Base-by-base conservation (phyloP, 2,797 vertebrate species). In the Spinibarbus caldwelli region DNA sequence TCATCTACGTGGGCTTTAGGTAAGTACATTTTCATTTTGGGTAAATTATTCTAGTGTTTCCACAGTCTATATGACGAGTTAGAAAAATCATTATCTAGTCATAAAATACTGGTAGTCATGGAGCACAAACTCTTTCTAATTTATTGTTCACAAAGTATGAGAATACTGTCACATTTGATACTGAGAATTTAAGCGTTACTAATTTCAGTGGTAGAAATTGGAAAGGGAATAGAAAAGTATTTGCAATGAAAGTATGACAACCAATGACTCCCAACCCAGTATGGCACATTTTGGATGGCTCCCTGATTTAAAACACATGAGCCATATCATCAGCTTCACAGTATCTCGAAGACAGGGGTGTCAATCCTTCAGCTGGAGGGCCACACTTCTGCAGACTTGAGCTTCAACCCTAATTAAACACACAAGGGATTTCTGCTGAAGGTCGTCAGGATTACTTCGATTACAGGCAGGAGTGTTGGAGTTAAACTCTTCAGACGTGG, bases 301-400 rank as follows among this genome's bases (percentile, higher is more conserved):
- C 29, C 72, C 19, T 76, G 72, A 54, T 76, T 54, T 76, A 76
- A 76, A 76, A 36, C 72, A 23, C 72, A 52, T 34, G 45, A 34
- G 34, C 45, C 29, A 75, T 52, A 52, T 34, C 47, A 34, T 75
- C 72, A 34, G 29, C 72, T 52, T 75, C 45, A 52, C 0, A 21
- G 9, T 3, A 3, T 12, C 19, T 19, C 0, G 1, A 12, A 52
- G 19, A 52, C 29, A 21, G 47, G 2, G 72, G 10, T 75, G 72
- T 52, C 72, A 12, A 23, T 75, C 43, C 15, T 45, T 72, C 70
- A 72, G n/a, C n/a, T 73, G 57, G 23, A 59, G n/a, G n/a, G 29
- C 45, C 45, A 75, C 47, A 23, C 6, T 75, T 75, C 72, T 34
- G 72, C 45, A 34, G 72, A 38, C 34, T 77, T 57, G 6, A 57